Conservation (phyloP, 2,888 invertebrate species). For the Eustalomyia histrio region DNA sequence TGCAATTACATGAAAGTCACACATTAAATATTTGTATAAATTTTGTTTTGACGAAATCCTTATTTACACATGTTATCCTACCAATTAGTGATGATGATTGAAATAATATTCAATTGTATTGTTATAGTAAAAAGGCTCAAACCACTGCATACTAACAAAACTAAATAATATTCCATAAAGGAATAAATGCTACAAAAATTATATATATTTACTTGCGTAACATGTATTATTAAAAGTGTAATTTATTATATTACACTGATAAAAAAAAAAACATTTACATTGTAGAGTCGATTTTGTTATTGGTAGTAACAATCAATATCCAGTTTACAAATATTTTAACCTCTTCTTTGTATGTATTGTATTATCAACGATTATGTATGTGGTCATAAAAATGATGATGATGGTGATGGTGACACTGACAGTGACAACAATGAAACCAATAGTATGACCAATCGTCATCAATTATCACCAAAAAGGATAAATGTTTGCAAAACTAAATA, state of each 20-base stretch:
- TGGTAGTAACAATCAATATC: too few relatives aligned
- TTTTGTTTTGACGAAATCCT: not conserved
- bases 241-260: too few relatives aligned
- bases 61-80: not conserved
- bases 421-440: constrained; percentile 33
- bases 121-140: not conserved
- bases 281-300: too few relatives aligned
- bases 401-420: not conserved
- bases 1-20: too few relatives aligned
- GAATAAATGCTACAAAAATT: not conserved
- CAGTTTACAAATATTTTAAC: too few relatives aligned
- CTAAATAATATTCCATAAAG: not conserved
- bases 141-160: not conserved
- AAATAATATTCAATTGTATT: not conserved
- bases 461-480: constrained; percentile 42
- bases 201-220: too few relatives aligned
- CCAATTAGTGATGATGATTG: not conserved
- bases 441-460: constrained; percentile 47
- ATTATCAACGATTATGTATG: not conserved
- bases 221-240: too few relatives aligned
- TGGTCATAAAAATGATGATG: not conserved
- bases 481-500: constrained; percentile 15
- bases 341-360: too few relatives aligned
- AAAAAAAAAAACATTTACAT: too few relatives aligned
- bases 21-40: too few relatives aligned